phyloP scores from a whole-genome alignment of 2,888 invertebrate genomes.

The Ormyrus rosae region DNA sequence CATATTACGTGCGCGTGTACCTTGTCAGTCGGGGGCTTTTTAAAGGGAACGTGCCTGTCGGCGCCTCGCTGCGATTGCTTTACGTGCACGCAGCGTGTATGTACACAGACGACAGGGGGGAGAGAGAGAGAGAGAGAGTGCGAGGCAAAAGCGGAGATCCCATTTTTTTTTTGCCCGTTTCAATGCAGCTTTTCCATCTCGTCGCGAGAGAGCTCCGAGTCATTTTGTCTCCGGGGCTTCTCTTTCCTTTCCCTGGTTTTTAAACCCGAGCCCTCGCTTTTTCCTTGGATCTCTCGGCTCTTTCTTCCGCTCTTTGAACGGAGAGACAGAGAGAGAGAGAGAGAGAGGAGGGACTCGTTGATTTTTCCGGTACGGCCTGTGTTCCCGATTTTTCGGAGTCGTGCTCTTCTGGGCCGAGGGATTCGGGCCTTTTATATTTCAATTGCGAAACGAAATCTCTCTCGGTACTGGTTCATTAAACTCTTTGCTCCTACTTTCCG shows the following conservation, averaged over 20 bases:
- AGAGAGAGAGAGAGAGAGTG: no score
- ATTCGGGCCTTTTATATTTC: background rate
- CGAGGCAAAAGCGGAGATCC: no score
- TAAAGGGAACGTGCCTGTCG: constrained; percentile 18
- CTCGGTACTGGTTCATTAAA: no score
- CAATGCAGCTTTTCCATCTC: constrained; percentile 3
- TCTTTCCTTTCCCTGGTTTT: constrained; percentile 1
- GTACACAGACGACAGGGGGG: no score
- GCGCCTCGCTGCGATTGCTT: background rate
- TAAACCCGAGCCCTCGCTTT: background rate
- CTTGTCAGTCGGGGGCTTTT: background rate
- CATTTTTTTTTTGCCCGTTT: constrained; percentile 3
- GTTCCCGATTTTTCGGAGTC: background rate
- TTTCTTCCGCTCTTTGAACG: no score
- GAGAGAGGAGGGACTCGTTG: background rate
- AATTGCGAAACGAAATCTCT: no score
- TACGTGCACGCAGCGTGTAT: no score
- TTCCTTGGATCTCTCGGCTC: no score
- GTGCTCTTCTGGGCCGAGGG: background rate
- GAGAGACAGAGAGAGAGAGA: no score
- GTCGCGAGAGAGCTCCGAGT: constrained; percentile 11
- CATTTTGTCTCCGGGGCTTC: constrained; percentile 27
- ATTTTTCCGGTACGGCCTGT: no score
- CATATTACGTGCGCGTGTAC: background rate
- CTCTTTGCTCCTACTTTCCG: no score